Evolutionary conservation across 2,888 invertebrate species (phyloP), one percentile per base, ranked within the genome.

Genomic region (Rhorus exstirpatorius): DNA sequence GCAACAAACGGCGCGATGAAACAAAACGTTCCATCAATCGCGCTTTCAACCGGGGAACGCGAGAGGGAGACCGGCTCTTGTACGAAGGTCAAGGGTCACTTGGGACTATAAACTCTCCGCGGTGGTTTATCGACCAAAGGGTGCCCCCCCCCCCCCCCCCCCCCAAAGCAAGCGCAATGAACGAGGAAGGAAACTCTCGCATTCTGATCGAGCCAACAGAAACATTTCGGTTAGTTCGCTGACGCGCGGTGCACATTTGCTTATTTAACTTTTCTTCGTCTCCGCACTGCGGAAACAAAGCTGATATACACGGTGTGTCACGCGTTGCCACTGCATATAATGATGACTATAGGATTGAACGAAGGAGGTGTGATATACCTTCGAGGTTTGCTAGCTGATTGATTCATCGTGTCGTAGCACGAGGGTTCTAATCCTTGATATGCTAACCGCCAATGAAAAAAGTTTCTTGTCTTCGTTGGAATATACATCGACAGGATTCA

Each of bases 271-370:
- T 35, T 51, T 12, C 60, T 24, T 38, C 6, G 10, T 31, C 31
- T 31, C 60, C 67, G 72, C 79, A 79, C 46, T 72, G 71, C 72
- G 79, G 79, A 79, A 79, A 58, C 24, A 53, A 68, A 53, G 10
- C 19, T 46, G 17, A 71, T 51, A 31, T 31, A n/a, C n/a, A n/a
- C n/a, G 41, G 61, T 53, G 61, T 1, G 44, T 8, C 8, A 38
- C 38, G 24, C 12, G 21, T 12, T 12, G 35, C 17, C 31, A 24
- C 24, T n/a, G n/a, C n/a, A n/a, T n/a, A n/a, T n/a, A n/a, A n/a
- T n/a, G n/a, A n/a, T n/a, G n/a, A n/a, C n/a, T n/a, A n/a, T 53
- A 7, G 31, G 55, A 10, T 31, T 24, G 26, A 44, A 78, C 46
- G 58, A 78, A 51, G 63, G 35, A 63, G 31, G 35, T 24, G 31